Conservation (phyloP, 2,113 vertebrate genomes). For the Brachypodius melanocephalos region DNA sequence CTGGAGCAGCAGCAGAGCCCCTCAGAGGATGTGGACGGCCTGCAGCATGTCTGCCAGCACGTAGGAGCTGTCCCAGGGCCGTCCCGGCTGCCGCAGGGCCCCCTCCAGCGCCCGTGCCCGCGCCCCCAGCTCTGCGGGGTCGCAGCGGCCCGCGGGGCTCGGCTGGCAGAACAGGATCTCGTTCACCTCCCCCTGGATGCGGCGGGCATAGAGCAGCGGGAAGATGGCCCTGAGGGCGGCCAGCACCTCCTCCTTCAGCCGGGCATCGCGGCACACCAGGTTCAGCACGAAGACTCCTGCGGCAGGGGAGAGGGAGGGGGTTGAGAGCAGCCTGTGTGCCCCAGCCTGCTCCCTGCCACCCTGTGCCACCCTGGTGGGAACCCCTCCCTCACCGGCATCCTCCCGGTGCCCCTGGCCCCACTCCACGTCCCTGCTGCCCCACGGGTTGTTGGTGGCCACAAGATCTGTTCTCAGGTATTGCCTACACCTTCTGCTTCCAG, state of each 20-base stretch:
- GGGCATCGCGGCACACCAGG: slow-evolving; percentile 87
- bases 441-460: accelerated
- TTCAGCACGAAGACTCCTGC: slow-evolving; percentile 93
- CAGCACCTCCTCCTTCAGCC: slow-evolving; percentile 80
- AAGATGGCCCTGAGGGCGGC: slow-evolving; percentile 78
- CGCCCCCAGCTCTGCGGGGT: slow-evolving; percentile 61
- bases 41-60: slow-evolving; percentile 82
- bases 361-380: not conserved
- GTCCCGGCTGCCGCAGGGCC: slow-evolving; percentile 66
- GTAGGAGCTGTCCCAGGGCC: slow-evolving; percentile 73
- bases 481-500: not conserved
- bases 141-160: not conserved
- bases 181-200: slow-evolving; percentile 88
- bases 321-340: accelerated
- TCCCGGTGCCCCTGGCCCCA: accelerated
- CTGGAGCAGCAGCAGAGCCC: not conserved
- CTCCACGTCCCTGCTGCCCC: not conserved
- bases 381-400: accelerated
- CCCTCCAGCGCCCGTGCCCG: slow-evolving; percentile 78
- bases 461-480: not conserved
- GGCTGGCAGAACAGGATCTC: slow-evolving; percentile 84
- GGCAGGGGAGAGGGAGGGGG: not conserved
- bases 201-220: slow-evolving; percentile 77
- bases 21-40: slow-evolving; percentile 81
- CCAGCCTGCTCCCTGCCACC: not conserved